A percentile compares a stretch with the other conserved stretches of the same genome.
These are phyloP conservation scores for Pollachius pollachius DNA, from an alignment of 2,113 vertebrate species.

Conservation along the genomic window DNA sequence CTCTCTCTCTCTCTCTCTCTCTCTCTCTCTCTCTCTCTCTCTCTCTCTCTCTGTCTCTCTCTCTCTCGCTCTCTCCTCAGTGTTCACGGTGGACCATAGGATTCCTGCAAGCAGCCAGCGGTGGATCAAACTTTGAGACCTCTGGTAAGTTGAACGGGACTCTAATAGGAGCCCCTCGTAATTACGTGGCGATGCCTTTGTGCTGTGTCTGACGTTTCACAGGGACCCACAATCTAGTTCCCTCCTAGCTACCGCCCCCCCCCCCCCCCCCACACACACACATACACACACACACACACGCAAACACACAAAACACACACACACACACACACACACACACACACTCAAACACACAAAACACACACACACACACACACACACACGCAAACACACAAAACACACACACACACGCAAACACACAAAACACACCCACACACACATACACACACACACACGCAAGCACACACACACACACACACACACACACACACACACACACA, in stretches of 20 bases:
- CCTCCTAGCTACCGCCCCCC: slow-evolving; percentile 24
- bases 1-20: slow-evolving; percentile 18
- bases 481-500: too few species aligned
- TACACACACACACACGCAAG: too few species aligned
- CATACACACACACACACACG: too few species aligned
- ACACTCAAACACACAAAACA: too few species aligned
- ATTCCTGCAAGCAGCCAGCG: slow-evolving; percentile 35
- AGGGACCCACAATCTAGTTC: slow-evolving; percentile 66
- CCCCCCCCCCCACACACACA: slow-evolving; percentile 34
- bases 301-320: too few species aligned
- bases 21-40: slow-evolving; percentile 22
- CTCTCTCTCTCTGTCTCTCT: slow-evolving; percentile 21
- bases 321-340: too few species aligned
- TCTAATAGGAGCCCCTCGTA: slow-evolving; percentile 77
- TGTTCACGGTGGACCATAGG: neutral
- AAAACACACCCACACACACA: neutral
- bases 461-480: too few species aligned
- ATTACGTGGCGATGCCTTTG: slow-evolving; percentile 84
- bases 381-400: too few species aligned
- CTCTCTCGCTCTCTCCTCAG: slow-evolving; percentile 13
- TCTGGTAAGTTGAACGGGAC: slow-evolving; percentile 71
- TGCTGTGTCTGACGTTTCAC: slow-evolving; percentile 81
- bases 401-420: neutral
- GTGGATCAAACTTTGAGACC: slow-evolving; percentile 73
- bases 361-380: too few species aligned